Conservation (phyloP, 2,797 vertebrate species). For the Salarias fasciatus region DNA sequence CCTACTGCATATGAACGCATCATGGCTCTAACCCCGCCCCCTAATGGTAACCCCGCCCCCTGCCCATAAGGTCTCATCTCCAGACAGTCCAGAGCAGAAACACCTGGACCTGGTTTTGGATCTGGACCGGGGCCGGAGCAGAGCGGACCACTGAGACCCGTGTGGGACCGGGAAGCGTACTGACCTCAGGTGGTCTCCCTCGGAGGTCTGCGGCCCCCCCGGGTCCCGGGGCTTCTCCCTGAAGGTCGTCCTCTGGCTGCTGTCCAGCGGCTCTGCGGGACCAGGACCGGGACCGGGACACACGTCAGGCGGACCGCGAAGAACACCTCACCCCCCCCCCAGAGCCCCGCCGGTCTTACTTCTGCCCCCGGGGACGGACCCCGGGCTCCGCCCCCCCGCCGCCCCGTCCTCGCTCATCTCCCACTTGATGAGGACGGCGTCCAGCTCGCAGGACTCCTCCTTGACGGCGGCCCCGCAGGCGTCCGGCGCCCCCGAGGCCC, state of each 20-base stretch:
- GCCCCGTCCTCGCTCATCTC: slow-evolving; percentile 66
- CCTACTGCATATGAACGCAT: too few species aligned
- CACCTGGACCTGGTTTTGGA: too few species aligned
- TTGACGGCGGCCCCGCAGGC: slow-evolving; percentile 63
- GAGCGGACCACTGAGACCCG: too few species aligned
- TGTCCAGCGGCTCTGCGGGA: slow-evolving; percentile 9
- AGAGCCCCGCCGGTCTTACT: slow-evolving; percentile 27
- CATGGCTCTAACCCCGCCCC: too few species aligned
- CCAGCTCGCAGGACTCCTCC: slow-evolving; percentile 70
- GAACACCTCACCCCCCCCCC: too few species aligned
- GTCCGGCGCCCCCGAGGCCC: slow-evolving; percentile 11
- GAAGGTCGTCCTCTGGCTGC: slow-evolving; percentile 37
- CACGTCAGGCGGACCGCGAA: too few species aligned
- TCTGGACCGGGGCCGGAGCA: too few species aligned
- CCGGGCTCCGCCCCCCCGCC: slow-evolving; percentile 24
- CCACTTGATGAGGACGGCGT: slow-evolving; percentile 65
- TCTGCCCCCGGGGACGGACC: neutral
- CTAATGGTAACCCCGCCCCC: too few species aligned
- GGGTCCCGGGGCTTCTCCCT: slow-evolving; percentile 56
- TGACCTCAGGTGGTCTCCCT: slow-evolving; percentile 64
- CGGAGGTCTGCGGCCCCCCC: slow-evolving; percentile 13
- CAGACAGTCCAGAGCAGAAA: too few species aligned
- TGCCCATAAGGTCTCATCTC: too few species aligned
- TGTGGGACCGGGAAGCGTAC: slow-evolving; percentile 1
- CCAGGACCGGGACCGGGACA: too few species aligned